A percentile compares a stretch with the other conserved stretches of the same genome.
These are phyloP conservation scores for Lithosia quadra DNA, from an alignment of 2,888 invertebrate genomes.

Conservation along the genomic window DNA sequence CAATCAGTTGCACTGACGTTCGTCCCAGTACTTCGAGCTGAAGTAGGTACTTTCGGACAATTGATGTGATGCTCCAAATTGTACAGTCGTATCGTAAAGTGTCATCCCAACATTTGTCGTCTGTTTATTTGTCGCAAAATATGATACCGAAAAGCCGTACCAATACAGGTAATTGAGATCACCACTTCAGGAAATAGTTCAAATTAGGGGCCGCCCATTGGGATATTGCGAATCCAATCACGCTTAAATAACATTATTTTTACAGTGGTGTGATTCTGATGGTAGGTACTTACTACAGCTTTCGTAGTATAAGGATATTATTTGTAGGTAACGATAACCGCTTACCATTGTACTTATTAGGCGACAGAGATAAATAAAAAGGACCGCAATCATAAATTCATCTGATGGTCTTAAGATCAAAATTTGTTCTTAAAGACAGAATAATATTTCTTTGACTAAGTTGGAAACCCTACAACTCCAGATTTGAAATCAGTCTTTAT, in stretches of 20 bases:
- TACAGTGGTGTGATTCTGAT: neutral
- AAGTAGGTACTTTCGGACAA: too few relatives aligned
- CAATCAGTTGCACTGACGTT: too few relatives aligned
- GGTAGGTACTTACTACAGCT: neutral
- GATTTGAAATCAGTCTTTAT: constrained; percentile 26
- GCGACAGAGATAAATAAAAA: constrained; percentile 11
- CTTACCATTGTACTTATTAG: neutral
- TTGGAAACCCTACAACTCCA: constrained; percentile 39
- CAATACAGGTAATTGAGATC: neutral
- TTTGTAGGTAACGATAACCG: neutral
- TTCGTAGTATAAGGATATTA: neutral
- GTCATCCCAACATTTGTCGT: too few relatives aligned
- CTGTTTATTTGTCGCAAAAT: constrained; percentile 17
- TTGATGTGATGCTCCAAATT: too few relatives aligned
- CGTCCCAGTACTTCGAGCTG: too few relatives aligned
- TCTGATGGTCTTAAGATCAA: too few relatives aligned
- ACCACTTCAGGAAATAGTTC: neutral
- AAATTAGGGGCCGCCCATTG: neutral
- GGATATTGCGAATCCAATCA: neutral
- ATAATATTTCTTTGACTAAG: constrained; percentile 15
- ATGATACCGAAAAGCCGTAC: neutral
- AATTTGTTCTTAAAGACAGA: too few relatives aligned
- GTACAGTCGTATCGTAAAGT: too few relatives aligned
- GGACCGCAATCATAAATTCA: too few relatives aligned
- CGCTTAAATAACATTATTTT: neutral